Conservation (phyloP, 2,113 vertebrate species). For the Fregetta grallaria region DNA sequence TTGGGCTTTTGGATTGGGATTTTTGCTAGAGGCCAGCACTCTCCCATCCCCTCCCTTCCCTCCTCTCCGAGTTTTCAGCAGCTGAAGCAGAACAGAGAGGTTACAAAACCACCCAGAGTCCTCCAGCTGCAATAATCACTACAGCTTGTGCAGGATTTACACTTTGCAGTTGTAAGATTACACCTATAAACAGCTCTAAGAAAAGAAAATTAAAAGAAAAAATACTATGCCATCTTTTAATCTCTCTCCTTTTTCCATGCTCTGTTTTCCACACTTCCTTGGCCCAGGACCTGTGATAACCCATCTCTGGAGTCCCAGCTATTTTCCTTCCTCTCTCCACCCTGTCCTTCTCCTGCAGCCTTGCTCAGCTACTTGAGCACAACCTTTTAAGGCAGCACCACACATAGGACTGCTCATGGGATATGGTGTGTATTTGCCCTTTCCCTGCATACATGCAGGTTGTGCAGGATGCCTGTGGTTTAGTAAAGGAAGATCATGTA, state of each 20-base stretch:
- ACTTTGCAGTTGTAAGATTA: neutral
- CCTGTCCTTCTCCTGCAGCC: neutral
- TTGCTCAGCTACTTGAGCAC: neutral
- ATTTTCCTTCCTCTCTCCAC: neutral
- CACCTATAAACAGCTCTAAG: slow-evolving; percentile 7
- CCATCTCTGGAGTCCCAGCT: neutral
- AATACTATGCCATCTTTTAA: neutral
- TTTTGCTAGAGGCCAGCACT: neutral
- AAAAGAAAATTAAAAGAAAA: neutral
- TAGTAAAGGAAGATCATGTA: neutral
- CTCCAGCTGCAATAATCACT: neutral
- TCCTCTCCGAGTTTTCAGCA: neutral
- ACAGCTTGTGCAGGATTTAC: neutral
- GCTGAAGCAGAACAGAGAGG: neutral
- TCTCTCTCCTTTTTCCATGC: neutral
- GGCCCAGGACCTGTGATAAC: neutral
- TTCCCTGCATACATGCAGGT: neutral
- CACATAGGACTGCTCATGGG: neutral
- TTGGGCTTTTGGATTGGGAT: neutral
- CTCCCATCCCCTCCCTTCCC: rapidly evolving
- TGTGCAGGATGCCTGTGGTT: neutral
- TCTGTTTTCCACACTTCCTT: neutral
- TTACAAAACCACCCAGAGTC: neutral
- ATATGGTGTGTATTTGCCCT: neutral
- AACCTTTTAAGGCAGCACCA: neutral